Base-by-base conservation (phyloP, 2,888 invertebrate genomes). In the Auanema sp. region DNA sequence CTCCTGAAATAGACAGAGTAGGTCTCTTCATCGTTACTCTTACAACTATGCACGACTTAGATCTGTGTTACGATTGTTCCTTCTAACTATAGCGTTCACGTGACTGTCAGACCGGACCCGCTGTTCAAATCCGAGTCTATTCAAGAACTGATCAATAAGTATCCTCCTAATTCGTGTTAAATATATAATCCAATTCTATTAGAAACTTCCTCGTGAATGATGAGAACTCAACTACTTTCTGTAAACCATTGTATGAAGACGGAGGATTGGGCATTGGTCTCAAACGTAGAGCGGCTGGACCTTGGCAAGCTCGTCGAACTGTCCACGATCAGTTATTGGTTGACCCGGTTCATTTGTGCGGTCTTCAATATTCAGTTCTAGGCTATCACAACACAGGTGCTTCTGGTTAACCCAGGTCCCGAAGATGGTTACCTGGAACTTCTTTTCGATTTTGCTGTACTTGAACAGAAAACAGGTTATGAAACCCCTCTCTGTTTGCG, bases 171-270 rank as follows among this genome's bases (percentile, higher is more conserved):
- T 5, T 33, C 33, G 3, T 33, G 8, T 33, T 33, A 40, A 40
- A 41, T 33, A 33, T 33, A 3, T 33, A 8, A 3, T 33, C 33
- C 8, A 33, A n/a, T n/a, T n/a, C 53, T 57, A 58, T 55, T 18
- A 72, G 72, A 59, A 24, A 56, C 16, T 60, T 65, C 43, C 65
- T 61, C 11, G 49, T 51, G 12, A 54, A 58, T 23, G 69, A 71
- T 54, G 12, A 11, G 6, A 23, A 24, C 10, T 66, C 66, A 6
- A 60, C 71, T 3, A 71, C 68, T 0, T 66, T 69, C 3, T 82
- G 82, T 64, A 82, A 82, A 55, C 79, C 81, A 1, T 49, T 82
- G 6, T 82, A 79, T 79, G 81, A 80, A 60, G 71, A 79, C 54
- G 70, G 72, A 6, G 69, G 71, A 10, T 50, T 76, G 5, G 75